A percentile compares a stretch with the other conserved stretches of the same genome.
These are phyloP conservation scores for Macroglossus sobrinus DNA, from an alignment of 2,113 vertebrate genomes.

Conservation along the genomic window DNA sequence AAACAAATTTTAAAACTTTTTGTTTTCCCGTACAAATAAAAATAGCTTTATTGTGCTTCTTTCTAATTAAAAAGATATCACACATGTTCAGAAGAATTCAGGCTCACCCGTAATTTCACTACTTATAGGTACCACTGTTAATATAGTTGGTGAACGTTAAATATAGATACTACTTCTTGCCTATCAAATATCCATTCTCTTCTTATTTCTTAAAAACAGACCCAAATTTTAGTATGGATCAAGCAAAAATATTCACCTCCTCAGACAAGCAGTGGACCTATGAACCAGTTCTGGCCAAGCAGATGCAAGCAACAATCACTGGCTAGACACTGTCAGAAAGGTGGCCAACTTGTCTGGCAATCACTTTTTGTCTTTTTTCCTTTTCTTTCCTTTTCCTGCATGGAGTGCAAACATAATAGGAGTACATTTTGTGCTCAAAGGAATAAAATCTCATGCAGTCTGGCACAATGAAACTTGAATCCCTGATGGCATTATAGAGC, in stretches of 20 bases:
- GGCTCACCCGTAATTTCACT: too few species aligned
- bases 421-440: background rate
- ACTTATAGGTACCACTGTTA: too few species aligned
- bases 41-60: background rate
- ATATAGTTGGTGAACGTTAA: too few species aligned
- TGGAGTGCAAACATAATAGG: background rate
- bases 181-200: too few species aligned
- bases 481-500: too few species aligned
- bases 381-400: background rate
- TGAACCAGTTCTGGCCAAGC: background rate
- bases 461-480: too few species aligned
- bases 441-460: background rate
- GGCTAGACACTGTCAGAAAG: background rate
- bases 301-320: background rate
- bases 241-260: background rate
- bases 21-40: background rate
- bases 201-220: background rate
- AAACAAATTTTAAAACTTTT: slow-evolving; percentile 18
- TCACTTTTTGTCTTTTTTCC: background rate
- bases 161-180: too few species aligned
- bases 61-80: background rate
- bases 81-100: too few species aligned
- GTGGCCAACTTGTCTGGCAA: background rate
- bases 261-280: background rate
- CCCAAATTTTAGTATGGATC: background rate